phyloP scores from a whole-genome alignment of 2,113 vertebrate genomes.

The Mungos mungo region DNA sequence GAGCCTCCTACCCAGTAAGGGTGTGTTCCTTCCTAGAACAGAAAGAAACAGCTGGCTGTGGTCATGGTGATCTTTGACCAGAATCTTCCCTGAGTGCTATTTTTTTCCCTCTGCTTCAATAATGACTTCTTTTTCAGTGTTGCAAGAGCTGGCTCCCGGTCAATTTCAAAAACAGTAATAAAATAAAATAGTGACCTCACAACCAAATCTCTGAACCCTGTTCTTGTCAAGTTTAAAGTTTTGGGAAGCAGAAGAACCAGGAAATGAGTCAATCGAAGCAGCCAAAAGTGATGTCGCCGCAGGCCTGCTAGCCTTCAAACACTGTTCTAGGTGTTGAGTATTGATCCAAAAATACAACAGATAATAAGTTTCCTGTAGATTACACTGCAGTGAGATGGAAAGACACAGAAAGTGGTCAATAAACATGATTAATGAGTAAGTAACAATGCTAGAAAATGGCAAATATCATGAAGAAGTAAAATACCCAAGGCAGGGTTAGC shows the following conservation, averaged over 20 bases:
- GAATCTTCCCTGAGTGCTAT: neutral
- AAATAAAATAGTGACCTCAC: constrained; percentile 29
- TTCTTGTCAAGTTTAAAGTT: constrained; percentile 64
- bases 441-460: neutral
- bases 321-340: neutral
- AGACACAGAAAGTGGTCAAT: neutral
- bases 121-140: constrained; percentile 29
- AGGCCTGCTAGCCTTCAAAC: neutral
- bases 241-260: constrained; percentile 54
- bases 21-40: constrained; percentile 41
- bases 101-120: neutral
- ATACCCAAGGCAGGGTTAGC: fast-evolving
- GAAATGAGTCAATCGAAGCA: neutral
- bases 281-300: neutral
- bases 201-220: constrained; percentile 49
- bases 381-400: neutral
- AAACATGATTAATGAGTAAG: neutral
- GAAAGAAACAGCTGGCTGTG: constrained; percentile 48
- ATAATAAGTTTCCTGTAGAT: neutral
- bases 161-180: constrained; percentile 49
- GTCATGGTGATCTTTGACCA: constrained; percentile 22
- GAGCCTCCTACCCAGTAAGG: neutral
- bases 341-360: neutral
- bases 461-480: neutral
- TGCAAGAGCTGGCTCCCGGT: constrained; percentile 68